These are phyloP conservation scores for Ericerus pela DNA, from an alignment of 1,140 invertebrate species.

Conservation along the genomic window DNA sequence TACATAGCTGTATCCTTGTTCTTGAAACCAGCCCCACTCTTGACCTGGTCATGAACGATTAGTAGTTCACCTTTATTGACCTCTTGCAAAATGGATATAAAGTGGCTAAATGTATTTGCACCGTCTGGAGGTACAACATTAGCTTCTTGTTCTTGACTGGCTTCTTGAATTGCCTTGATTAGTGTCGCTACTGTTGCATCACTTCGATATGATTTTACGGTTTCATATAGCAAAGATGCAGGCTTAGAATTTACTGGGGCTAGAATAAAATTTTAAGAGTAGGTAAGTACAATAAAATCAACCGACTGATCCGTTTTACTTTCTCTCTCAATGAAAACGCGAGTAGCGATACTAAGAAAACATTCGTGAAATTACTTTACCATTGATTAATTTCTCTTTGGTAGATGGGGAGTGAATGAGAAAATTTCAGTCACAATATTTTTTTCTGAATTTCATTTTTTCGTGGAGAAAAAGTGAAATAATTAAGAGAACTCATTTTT, in stretches of 20 bases:
- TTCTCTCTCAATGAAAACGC: too few species aligned
- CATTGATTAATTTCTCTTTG: too few species aligned
- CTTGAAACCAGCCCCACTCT: conserved; percentile 34
- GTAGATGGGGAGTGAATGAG: too few species aligned
- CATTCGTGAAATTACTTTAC: too few species aligned
- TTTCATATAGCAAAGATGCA: neutral
- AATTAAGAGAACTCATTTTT: too few species aligned
- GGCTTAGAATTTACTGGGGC: neutral
- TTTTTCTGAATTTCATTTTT: too few species aligned
- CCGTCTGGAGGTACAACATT: conserved; percentile 41
- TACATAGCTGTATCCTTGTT: conserved; percentile 33
- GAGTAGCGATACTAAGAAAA: too few species aligned
- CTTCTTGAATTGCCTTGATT: neutral
- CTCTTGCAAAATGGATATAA: conserved; percentile 46
- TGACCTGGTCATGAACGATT: conserved; percentile 43
- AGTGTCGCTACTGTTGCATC: neutral
- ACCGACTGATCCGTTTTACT: too few species aligned
- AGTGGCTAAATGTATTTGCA: conserved; percentile 46
- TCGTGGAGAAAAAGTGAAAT: too few species aligned
- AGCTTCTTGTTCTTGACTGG: neutral
- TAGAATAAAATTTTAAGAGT: neutral
- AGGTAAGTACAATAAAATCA: neutral
- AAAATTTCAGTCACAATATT: too few species aligned
- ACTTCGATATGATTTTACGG: neutral
- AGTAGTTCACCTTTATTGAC: conserved; percentile 52